Conservation (phyloP, 2,888 invertebrate species). For the Pecten maximus region DNA sequence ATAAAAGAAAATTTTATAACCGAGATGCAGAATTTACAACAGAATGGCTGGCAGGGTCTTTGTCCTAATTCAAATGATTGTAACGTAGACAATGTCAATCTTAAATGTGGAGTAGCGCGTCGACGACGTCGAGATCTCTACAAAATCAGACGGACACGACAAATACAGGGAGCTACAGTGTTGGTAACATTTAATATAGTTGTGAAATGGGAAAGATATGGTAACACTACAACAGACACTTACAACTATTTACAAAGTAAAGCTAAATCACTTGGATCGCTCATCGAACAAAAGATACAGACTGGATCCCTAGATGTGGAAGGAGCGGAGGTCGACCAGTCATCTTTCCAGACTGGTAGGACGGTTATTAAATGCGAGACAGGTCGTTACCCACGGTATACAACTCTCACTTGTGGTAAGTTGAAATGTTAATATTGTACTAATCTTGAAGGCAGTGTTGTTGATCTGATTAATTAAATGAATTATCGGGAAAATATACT, state of each 20-base stretch:
- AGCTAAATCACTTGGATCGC: not conserved
- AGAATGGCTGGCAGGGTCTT: slow-evolving; percentile 30
- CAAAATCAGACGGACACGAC: not conserved
- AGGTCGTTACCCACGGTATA: not conserved
- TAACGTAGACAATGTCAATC: slow-evolving; percentile 44
- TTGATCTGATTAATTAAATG: not conserved
- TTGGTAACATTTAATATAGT: not conserved
- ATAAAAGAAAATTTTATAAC: slow-evolving; percentile 39
- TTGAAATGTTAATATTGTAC: not conserved
- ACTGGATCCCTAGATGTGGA: not conserved
- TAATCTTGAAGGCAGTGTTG: not conserved
- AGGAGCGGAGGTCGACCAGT: not conserved
- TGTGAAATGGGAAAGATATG: not conserved
- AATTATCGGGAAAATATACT: not conserved
- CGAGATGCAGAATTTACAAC: slow-evolving; percentile 26
- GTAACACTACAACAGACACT: not conserved
- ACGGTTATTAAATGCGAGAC: not conserved
- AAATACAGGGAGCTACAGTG: not conserved
- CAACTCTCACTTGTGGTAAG: not conserved
- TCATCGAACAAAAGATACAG: not conserved
- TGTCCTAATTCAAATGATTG: slow-evolving; percentile 40
- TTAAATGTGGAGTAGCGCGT: slow-evolving; percentile 36
- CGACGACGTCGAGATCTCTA: not conserved
- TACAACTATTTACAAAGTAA: not conserved
- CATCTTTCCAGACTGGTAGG: not conserved